phyloP scores from a whole-genome alignment of 2,113 vertebrate species.

The Sinocyclocheilus anshuiensis region DNA sequence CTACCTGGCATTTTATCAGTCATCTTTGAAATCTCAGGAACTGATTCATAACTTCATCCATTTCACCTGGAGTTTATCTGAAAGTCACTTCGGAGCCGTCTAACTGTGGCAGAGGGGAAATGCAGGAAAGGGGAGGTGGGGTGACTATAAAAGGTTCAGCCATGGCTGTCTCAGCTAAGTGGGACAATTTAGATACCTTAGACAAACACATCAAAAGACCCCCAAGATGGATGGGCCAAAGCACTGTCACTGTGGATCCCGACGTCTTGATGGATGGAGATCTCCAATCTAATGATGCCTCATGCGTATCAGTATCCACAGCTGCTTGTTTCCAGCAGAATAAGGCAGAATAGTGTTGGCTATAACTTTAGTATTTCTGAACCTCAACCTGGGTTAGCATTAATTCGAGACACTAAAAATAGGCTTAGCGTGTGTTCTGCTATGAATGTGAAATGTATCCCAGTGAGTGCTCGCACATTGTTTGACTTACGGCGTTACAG shows the following conservation, averaged over 20 bases:
- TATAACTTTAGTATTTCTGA: constrained; percentile 67
- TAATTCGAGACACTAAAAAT: constrained; percentile 74
- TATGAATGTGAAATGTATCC: constrained; percentile 73
- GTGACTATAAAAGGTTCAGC: constrained; percentile 52
- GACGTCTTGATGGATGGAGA: constrained; percentile 34
- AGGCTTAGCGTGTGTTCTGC: constrained; percentile 68
- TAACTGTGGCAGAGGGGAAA: background rate
- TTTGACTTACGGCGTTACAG: constrained; percentile 62
- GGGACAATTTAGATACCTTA: constrained; percentile 47
- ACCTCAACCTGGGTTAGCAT: constrained; percentile 67
- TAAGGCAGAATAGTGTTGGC: constrained; percentile 58
- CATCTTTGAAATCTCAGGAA: background rate
- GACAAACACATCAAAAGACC: constrained; percentile 50
- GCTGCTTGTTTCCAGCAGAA: constrained; percentile 27
- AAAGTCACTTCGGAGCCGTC: background rate
- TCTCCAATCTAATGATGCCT: constrained; percentile 29
- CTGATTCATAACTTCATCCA: background rate
- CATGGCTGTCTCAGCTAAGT: constrained; percentile 48
- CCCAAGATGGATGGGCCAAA: constrained; percentile 1
- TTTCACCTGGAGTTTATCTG: constrained; percentile 1
- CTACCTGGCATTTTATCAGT: background rate
- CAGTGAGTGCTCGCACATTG: constrained; percentile 59
- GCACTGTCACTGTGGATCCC: constrained; percentile 4
- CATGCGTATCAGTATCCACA: constrained; percentile 2
- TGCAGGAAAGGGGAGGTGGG: constrained; percentile 4